phyloP scores from a whole-genome alignment of 1,140 invertebrate genomes.

The Trigoniulus corallinus region DNA sequence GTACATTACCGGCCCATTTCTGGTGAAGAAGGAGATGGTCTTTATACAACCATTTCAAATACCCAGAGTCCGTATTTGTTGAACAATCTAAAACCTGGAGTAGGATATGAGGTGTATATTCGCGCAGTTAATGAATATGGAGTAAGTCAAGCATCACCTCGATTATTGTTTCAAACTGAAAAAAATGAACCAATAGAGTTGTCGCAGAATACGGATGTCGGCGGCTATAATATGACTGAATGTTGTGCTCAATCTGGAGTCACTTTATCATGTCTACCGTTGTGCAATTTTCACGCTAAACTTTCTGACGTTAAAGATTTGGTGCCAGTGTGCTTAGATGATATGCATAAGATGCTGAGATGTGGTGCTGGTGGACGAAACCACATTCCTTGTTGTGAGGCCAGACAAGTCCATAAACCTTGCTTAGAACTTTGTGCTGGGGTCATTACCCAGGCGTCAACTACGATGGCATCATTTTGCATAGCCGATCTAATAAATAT shows the following conservation, averaged over 20 bases:
- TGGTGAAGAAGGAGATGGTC: slow-evolving; percentile 19
- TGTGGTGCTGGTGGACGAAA: slow-evolving; percentile 55
- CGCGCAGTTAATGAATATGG: slow-evolving; percentile 64
- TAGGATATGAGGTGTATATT: slow-evolving; percentile 62
- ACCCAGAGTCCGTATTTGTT: slow-evolving; percentile 42
- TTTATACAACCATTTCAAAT: slow-evolving; percentile 22
- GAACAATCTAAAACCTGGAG: slow-evolving; percentile 48
- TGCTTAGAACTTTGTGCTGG: slow-evolving; percentile 59
- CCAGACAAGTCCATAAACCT: slow-evolving; percentile 47
- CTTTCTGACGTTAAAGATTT: slow-evolving; percentile 45
- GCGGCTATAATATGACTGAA: slow-evolving; percentile 56
- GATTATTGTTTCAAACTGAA: slow-evolving; percentile 47
- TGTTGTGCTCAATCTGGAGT: slow-evolving; percentile 54
- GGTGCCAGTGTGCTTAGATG: slow-evolving; percentile 41
- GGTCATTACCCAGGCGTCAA: slow-evolving; percentile 33
- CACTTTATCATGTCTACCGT: slow-evolving; percentile 49
- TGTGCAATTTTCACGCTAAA: slow-evolving; percentile 64
- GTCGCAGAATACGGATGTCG: slow-evolving; percentile 2
- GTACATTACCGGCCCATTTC: slow-evolving; percentile 41
- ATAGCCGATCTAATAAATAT: slow-evolving; percentile 64
- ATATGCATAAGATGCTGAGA: slow-evolving; percentile 46
- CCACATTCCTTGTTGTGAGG: slow-evolving; percentile 49
- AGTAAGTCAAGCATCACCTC: slow-evolving; percentile 47
- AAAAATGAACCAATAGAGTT: background rate
- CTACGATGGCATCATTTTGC: slow-evolving; percentile 39